These are phyloP conservation scores for Muricea muricata DNA, from an alignment of 92 coral and sea anemone genomes.

Conservation along the genomic window DNA sequence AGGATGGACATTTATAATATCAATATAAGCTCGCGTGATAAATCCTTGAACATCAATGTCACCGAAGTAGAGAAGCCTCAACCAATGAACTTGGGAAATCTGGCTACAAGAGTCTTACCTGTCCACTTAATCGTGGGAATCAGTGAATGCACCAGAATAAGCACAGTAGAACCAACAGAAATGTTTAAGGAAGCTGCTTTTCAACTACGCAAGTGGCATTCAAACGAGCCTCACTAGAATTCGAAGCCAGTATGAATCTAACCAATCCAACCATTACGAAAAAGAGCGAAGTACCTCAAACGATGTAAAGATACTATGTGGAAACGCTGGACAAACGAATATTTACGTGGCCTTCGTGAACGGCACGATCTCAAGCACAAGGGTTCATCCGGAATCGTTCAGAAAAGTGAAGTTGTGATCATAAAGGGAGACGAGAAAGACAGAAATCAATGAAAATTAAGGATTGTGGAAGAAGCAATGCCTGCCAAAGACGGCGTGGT, in stretches of 20 bases:
- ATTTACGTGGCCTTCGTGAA: constrained; percentile 6
- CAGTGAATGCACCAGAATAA: constrained; percentile 42
- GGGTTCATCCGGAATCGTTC: neutral
- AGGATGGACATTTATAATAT: constrained; percentile 42
- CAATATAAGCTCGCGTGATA: constrained; percentile 27
- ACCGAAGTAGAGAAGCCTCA: constrained; percentile 47
- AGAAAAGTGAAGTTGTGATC: constrained; percentile 17
- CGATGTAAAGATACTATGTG: neutral
- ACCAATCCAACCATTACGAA: neutral
- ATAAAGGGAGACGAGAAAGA: constrained; percentile 20
- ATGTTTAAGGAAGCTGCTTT: constrained; percentile 47
- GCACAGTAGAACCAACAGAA: constrained; percentile 43
- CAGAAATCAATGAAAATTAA: constrained; percentile 3
- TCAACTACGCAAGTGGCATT: constrained; percentile 39
- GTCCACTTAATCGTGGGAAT: constrained; percentile 42
- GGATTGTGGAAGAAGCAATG: neutral
- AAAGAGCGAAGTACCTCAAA: neutral
- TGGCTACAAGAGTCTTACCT: constrained; percentile 47
- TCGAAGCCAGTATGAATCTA: too few relatives aligned
- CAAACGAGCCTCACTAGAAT: neutral
- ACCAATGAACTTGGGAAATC: constrained; percentile 43
- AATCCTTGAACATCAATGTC: constrained; percentile 39
- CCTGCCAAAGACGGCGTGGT: neutral
- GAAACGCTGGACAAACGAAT: constrained; percentile 3
- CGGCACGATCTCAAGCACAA: constrained; percentile 15